These are phyloP conservation scores for Neoaliturus tenellus DNA, from an alignment of 2,888 invertebrate species.

Conservation along the genomic window DNA sequence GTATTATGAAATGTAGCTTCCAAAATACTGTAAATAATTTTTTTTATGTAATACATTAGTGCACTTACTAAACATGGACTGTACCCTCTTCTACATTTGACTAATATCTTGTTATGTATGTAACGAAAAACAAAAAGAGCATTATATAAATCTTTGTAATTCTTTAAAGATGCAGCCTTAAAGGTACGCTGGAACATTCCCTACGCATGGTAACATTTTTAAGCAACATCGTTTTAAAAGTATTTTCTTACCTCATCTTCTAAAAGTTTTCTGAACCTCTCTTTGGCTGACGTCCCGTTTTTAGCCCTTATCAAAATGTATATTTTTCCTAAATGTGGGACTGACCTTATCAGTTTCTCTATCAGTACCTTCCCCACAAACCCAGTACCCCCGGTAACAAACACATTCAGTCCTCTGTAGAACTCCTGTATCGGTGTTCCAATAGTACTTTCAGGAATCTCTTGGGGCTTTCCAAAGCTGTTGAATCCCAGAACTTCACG, in stretches of 20 bases:
- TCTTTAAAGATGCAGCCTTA: too few species aligned
- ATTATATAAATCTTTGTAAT: too few species aligned
- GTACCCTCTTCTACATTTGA: too few species aligned
- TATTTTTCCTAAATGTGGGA: slow-evolving; percentile 76
- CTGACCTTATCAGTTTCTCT: slow-evolving; percentile 80
- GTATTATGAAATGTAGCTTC: too few species aligned
- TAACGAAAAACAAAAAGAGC: too few species aligned
- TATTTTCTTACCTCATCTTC: slow-evolving; percentile 12
- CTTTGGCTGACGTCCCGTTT: slow-evolving; percentile 72
- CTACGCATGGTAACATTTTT: too few species aligned
- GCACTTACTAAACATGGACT: too few species aligned
- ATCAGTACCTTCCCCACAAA: slow-evolving; percentile 82
- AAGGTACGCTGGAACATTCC: too few species aligned
- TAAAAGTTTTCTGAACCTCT: not conserved
- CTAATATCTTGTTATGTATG: too few species aligned
- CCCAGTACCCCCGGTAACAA: slow-evolving; percentile 89
- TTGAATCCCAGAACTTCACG: not conserved
- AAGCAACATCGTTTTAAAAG: too few species aligned
- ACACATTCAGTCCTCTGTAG: slow-evolving; percentile 81
- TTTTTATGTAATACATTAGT: too few species aligned
- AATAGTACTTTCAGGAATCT: slow-evolving; percentile 23
- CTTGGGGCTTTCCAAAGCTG: not conserved
- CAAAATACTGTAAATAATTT: too few species aligned
- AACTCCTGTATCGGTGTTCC: slow-evolving; percentile 76
- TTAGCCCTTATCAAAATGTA: slow-evolving; percentile 78